Conservation (phyloP, 2,797 vertebrate species). For the Lepus oiostolus region DNA sequence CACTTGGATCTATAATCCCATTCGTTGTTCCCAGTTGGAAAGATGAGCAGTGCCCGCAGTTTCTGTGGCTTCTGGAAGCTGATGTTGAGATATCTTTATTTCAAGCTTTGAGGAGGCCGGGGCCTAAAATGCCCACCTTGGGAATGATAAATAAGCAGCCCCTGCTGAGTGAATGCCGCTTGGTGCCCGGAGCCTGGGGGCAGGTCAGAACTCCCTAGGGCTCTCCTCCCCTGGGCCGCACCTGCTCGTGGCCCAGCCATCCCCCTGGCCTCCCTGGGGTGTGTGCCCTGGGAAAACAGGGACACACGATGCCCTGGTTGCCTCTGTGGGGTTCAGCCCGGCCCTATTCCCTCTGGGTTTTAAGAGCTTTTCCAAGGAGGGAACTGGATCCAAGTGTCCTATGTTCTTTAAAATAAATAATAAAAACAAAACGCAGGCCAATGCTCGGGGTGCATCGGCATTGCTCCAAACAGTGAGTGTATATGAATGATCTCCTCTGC, state of each 20-base stretch:
- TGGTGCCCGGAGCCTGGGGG: neutral
- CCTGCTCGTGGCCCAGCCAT: neutral
- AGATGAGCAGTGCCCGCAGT: neutral
- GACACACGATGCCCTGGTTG: no score
- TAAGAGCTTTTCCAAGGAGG: neutral
- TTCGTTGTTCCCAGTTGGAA: conserved; percentile 24
- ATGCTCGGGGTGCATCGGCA: neutral
- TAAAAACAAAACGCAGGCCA: neutral
- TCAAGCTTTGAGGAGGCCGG: conserved; percentile 40
- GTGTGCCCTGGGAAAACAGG: neutral
- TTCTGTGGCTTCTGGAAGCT: conserved; percentile 32
- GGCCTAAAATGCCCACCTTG: neutral
- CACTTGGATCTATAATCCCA: neutral
- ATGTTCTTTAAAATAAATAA: conserved; percentile 16
- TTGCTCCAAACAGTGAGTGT: neutral
- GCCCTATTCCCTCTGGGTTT: neutral
- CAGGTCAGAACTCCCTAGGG: neutral
- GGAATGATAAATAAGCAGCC: neutral
- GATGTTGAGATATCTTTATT: neutral
- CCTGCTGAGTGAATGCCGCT: neutral
- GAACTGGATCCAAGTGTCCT: neutral
- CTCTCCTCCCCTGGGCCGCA: neutral
- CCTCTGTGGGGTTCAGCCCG: neutral
- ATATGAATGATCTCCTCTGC: neutral
- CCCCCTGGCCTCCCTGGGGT: no score